Conservation (phyloP, 2,113 vertebrate species). For the Chitala chitala region DNA sequence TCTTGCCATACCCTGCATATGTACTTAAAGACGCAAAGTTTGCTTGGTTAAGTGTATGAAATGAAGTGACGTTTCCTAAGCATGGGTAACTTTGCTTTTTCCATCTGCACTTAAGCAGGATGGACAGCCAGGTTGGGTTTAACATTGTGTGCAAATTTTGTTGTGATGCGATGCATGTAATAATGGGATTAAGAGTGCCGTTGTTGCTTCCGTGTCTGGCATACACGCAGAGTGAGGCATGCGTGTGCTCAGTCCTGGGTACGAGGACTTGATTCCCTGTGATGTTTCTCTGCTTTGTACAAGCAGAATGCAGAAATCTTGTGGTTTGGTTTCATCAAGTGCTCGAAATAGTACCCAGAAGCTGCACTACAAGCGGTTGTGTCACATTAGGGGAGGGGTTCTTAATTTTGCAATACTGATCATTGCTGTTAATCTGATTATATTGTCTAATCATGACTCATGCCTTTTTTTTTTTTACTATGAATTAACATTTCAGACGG, state of each 20-base stretch:
- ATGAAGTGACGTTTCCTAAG: too few species aligned
- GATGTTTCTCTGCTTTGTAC: neutral
- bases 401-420: too few species aligned
- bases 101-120: too few species aligned
- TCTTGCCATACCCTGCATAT: neutral
- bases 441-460: too few species aligned
- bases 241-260: neutral
- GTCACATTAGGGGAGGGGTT: too few species aligned
- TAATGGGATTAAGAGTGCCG: neutral
- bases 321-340: neutral
- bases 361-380: too few species aligned
- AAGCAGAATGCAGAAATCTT: slow-evolving; percentile 8
- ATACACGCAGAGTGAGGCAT: neutral
- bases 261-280: neutral
- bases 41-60: neutral
- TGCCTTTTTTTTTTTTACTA: neutral
- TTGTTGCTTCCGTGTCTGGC: neutral
- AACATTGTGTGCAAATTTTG: neutral
- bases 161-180: neutral
- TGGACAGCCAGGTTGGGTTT: too few species aligned
- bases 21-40: neutral
- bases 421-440: too few species aligned
- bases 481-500: neutral
- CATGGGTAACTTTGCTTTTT: too few species aligned
- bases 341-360: too few species aligned